Conservation (phyloP, 2,113 vertebrate genomes). For the Colistium nudipinnis region DNA sequence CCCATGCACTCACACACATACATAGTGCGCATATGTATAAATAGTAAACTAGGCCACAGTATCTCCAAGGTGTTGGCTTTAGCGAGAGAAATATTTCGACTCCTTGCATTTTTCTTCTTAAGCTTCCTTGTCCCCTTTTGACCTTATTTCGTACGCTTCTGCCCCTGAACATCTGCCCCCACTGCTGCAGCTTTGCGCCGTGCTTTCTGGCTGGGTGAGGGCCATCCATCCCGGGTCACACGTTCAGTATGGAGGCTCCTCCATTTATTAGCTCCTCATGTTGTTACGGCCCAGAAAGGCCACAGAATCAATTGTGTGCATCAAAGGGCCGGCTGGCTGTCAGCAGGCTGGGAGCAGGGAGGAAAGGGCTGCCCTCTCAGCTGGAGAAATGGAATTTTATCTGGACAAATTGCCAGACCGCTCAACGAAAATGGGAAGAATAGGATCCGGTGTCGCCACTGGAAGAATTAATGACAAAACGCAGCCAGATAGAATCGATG, state of each 20-base stretch:
- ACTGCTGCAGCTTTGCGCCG: slow-evolving; percentile 2
- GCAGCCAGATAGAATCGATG: slow-evolving; percentile 28
- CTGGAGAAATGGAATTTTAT: slow-evolving; percentile 65
- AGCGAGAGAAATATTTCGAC: not conserved
- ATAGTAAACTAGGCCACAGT: slow-evolving; percentile 67
- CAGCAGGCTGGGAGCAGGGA: slow-evolving; percentile 33
- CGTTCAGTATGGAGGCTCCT: slow-evolving; percentile 25
- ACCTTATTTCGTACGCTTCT: not conserved
- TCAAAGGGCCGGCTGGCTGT: slow-evolving; percentile 57
- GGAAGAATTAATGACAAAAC: slow-evolving; percentile 49
- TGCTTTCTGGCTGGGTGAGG: slow-evolving; percentile 34
- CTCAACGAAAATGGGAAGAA: slow-evolving; percentile 37
- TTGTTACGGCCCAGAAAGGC: slow-evolving; percentile 52
- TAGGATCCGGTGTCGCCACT: slow-evolving; percentile 18
- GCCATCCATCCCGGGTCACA: slow-evolving; percentile 65
- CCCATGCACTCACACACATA: slow-evolving; percentile 14
- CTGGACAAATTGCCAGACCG: slow-evolving; percentile 43
- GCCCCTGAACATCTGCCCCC: not conserved
- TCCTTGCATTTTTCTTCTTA: slow-evolving; percentile 7
- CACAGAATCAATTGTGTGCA: slow-evolving; percentile 69
- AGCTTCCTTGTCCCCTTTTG: not conserved
- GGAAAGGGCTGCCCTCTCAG: slow-evolving; percentile 45
- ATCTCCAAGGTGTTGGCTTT: slow-evolving; percentile 57
- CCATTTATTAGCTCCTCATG: slow-evolving; percentile 68
- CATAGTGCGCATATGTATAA: slow-evolving; percentile 34